Conservation (phyloP, 2,113 vertebrate species). For the Nycticorax nycticorax region DNA sequence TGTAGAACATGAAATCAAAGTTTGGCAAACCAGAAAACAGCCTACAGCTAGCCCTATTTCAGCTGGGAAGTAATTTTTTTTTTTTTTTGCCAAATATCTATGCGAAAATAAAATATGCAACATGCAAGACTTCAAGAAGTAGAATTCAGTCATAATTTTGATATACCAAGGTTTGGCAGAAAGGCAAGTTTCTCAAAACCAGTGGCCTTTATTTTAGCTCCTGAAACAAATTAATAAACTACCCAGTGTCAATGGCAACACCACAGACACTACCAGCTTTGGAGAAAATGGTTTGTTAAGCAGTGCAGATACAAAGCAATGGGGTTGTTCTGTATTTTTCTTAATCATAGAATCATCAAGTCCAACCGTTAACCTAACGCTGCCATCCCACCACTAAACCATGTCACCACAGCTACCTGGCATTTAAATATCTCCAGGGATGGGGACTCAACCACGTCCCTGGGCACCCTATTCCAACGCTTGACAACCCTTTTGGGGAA, state of each 20-base stretch:
- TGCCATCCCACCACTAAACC: background rate
- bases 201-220: background rate
- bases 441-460: too few relatives aligned
- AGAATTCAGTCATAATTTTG: background rate
- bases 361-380: background rate
- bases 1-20: background rate
- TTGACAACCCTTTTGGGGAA: too few relatives aligned
- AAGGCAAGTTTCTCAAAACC: background rate
- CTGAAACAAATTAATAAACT: background rate
- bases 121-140: background rate
- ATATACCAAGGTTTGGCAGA: background rate
- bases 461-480: too few relatives aligned
- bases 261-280: background rate
- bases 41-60: background rate
- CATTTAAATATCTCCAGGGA: too few relatives aligned
- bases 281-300: background rate
- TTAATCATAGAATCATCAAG: background rate
- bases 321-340: background rate
- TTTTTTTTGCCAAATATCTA: background rate
- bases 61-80: background rate
- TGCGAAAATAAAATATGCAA: background rate
- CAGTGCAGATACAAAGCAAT: background rate
- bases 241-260: background rate
- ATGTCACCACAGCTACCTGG: too few relatives aligned
- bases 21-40: background rate